Conservation (phyloP, 2,113 vertebrate species). For the Myrmecobius fasciatus region DNA sequence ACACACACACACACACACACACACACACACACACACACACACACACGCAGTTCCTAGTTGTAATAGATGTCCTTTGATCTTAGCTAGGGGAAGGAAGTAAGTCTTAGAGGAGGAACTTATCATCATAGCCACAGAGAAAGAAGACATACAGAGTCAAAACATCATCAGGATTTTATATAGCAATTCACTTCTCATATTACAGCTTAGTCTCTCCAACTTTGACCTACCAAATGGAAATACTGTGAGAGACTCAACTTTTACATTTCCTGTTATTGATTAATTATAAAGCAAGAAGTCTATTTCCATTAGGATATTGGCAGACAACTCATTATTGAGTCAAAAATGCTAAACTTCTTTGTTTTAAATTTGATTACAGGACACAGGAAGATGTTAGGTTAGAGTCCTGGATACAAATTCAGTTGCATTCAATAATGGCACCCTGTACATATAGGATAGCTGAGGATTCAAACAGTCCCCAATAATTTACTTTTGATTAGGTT, state of each 20-base stretch:
- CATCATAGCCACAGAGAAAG: background rate
- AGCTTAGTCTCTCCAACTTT: slow-evolving; percentile 38
- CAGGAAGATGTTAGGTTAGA: background rate
- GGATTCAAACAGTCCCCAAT: background rate
- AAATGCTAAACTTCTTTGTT: slow-evolving; percentile 13
- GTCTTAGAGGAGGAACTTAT: background rate
- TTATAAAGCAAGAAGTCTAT: slow-evolving; percentile 30
- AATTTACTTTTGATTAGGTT: slow-evolving; percentile 12
- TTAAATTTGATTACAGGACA: slow-evolving; percentile 27
- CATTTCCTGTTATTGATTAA: slow-evolving; percentile 32
- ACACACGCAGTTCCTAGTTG: background rate
- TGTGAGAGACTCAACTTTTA: background rate
- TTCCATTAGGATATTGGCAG: background rate
- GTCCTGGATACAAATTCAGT: background rate
- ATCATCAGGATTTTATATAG: slow-evolving; percentile 33
- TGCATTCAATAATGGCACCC: background rate
- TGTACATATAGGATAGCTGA: background rate
- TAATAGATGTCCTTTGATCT: slow-evolving; percentile 7
- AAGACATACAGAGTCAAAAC: slow-evolving; percentile 31
- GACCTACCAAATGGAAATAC: slow-evolving; percentile 49
- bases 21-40: background rate
- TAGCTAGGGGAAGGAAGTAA: background rate
- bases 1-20: too few relatives aligned
- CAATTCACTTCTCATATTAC: slow-evolving; percentile 56
- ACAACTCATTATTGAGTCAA: slow-evolving; percentile 18